phyloP scores from a whole-genome alignment of 92 coral and sea anemone genomes.

The Epizoanthus rinbou region DNA sequence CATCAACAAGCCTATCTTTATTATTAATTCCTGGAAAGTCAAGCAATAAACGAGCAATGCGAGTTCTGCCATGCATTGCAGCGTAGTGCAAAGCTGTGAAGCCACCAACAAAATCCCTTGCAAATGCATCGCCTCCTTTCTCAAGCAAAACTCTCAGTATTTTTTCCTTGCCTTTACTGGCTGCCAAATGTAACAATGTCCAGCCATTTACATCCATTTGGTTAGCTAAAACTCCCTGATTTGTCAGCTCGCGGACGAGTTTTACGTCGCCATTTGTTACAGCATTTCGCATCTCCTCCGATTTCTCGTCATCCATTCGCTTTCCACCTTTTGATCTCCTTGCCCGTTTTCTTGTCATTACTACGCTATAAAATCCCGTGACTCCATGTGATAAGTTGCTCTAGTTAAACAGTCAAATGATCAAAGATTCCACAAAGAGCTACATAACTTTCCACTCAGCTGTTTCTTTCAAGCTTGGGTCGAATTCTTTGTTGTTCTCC shows the following conservation, averaged over 20 bases:
- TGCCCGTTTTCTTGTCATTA: constrained; percentile 68
- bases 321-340: constrained; percentile 50
- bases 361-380: background rate
- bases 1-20: constrained; percentile 75
- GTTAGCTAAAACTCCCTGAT: constrained; percentile 77
- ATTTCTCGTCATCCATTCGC: constrained; percentile 50
- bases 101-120: constrained; percentile 85
- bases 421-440: background rate
- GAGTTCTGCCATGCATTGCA: constrained; percentile 89
- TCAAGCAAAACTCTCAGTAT: constrained; percentile 79
- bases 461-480: background rate
- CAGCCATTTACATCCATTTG: constrained; percentile 89
- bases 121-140: constrained; percentile 86
- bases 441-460: constrained; percentile 33
- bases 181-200: constrained; percentile 87
- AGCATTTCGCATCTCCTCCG: constrained; percentile 71
- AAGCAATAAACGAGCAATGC: constrained; percentile 79
- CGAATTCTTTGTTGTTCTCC: constrained; percentile 33
- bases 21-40: constrained; percentile 78
- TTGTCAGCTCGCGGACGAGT: constrained; percentile 79
- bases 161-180: constrained; percentile 90
- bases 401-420: background rate
- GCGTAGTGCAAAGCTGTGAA: constrained; percentile 90
- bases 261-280: constrained; percentile 86
- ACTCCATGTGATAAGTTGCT: background rate